Base-by-base conservation (phyloP, 2,797 vertebrate species). In the Brotula barbata region DNA sequence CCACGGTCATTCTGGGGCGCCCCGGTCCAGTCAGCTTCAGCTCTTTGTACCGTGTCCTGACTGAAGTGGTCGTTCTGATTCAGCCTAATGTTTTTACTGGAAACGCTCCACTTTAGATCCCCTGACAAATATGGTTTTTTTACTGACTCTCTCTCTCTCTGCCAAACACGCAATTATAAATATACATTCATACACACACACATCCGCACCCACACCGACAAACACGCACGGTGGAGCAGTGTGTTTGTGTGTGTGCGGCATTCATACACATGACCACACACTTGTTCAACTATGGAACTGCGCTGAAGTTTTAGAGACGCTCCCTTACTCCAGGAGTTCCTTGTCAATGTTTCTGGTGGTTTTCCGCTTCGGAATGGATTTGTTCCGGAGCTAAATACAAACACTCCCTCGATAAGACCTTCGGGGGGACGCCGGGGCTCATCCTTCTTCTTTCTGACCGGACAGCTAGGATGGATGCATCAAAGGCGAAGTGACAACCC, bases 91-190 rank as follows among this genome's bases (percentile, higher is more conserved):
- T 70, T 85, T 87, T 81, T 80, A 83, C 64, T 61, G 75, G 68
- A 70, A 87, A 85, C 64, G 58, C 79, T 63, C 70, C 54, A 55
- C 73, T 76, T 66, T 48, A 83, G 68, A 85, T 77, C 73, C 75
- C 53, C 60, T 65, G 64, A 73, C 64, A 78, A 81, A 82, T 81
- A 79, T 51, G 74, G 75, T 80, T 85, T 39, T 78, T 76, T 79
- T 57, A 78, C 65, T 44, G 37, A 68, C 34, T n/a, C 15, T 5
- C 7, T 28, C 7, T 28, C 7, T 28, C 31, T 58, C 34, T 74
- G 75, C 82, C 85, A 87, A 88, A 84, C 72, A 75, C 74, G 80
- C 66, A 76, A 75, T 80, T 82, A 82, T 78, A 83, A 84, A 87
- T 75, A 82, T 56, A 64, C 73, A 78, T 88, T 84, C 56, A 85